Percentiles rank a stretch among this genome's conserved stretches.
phyloP scores from a whole-genome alignment of 2,888 invertebrate species.

The Mechanitis messenoides region DNA sequence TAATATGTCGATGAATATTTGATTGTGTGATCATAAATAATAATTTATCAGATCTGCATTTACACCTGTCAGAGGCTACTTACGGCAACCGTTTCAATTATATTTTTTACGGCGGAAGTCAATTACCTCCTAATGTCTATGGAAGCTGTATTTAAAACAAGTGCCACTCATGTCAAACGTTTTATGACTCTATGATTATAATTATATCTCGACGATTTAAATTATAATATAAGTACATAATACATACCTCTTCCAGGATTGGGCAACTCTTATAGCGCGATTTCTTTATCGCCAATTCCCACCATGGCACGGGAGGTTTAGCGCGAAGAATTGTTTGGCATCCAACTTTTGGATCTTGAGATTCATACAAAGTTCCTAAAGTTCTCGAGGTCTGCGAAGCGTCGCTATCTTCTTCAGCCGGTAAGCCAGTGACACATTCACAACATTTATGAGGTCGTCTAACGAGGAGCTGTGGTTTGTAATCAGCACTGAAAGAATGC shows the following conservation, averaged over 20 bases:
- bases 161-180: constrained; percentile 5
- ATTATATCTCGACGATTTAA: not conserved
- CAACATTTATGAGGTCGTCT: constrained; percentile 70
- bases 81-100: constrained; percentile 31
- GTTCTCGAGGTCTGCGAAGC: constrained; percentile 59
- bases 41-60: constrained; percentile 3
- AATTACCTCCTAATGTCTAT: constrained; percentile 24
- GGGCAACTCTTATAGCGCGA: constrained; percentile 90
- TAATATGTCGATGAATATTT: not conserved
- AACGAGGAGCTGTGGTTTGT: constrained; percentile 48
- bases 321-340: constrained; percentile 80
- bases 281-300: constrained; percentile 89
- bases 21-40: not conserved
- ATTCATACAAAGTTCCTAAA: constrained; percentile 68
- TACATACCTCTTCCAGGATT: constrained; percentile 80
- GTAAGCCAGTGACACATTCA: constrained; percentile 69
- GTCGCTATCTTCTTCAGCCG: constrained; percentile 53
- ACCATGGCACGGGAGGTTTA: constrained; percentile 89
- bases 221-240: constrained; percentile 17
- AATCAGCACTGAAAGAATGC: constrained; percentile 70
- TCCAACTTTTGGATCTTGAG: constrained; percentile 81
- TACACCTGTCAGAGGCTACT: constrained; percentile 24
- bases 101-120: constrained; percentile 33
- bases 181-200: constrained; percentile 1
- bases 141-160: constrained; percentile 14